Base-by-base conservation (phyloP, 2,888 invertebrate genomes). In the Resseliella maxima region DNA sequence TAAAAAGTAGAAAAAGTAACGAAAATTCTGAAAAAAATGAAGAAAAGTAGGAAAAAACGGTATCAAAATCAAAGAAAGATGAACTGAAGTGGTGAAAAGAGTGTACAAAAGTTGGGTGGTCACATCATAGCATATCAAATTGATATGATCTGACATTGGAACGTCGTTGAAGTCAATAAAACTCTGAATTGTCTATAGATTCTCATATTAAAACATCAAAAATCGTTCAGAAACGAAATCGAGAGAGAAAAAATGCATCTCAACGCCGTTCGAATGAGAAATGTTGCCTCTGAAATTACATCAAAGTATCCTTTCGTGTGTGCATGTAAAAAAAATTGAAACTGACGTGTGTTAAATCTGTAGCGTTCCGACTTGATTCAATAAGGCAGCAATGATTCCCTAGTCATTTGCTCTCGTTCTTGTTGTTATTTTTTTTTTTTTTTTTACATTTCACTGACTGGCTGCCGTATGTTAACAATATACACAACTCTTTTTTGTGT, bases 381-480 rank as follows among this genome's bases (percentile, higher is more conserved):
- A 38, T 83, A 38, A 38, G n/a, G n/a, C 38, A 18, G 24, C n/a
- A 38, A 21, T 83, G 38, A 83, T n/a, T 83, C 38, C 83, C 83
- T 83, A 38, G 83, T 83, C 83, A 83, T 83, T 83, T 83, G 72
- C 72, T 72, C 72, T 72, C 38, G 38, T 83, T 38, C 38, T 10
- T 35, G 12, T 35, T 21, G 1, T 35, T n/a, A 21, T 83, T 6
- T n/a, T 54, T 21, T 24, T 21, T 1, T 83, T 83, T n/a, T 21
- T 38, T 38, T n/a, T 83, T n/a, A 38, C 83, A 36, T n/a, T n/a
- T 81, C n/a, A 83, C 83, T 83, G 83, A 83, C 83, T 83, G 83
- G 38, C 83, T 36, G 36, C 83, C 83, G 83, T 83, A 83, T 83
- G 83, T 38, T 83, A 83, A 36, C 38, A 83, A 83, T 83, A 83